Conservation (phyloP, 2,113 vertebrate species). For the Sitta europaea region DNA sequence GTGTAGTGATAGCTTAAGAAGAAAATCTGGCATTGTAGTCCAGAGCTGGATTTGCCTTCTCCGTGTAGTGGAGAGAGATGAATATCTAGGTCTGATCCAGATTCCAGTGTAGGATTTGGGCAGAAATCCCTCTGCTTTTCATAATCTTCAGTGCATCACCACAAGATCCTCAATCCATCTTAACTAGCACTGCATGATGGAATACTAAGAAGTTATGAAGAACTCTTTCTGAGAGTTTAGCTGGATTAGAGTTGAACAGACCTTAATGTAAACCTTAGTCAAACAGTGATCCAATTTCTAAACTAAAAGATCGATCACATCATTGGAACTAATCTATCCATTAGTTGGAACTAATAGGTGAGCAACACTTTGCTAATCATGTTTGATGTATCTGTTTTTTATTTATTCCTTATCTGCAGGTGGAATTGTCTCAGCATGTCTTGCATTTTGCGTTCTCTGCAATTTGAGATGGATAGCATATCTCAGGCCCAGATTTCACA, state of each 20-base stretch:
- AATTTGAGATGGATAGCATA: background rate
- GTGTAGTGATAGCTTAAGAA: background rate
- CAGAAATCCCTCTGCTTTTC: background rate
- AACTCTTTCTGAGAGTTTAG: background rate
- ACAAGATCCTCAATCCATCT: background rate
- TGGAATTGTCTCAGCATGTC: background rate
- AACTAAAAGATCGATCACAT: background rate
- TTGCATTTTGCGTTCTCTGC: background rate
- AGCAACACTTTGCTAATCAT: background rate
- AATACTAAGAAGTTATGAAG: background rate
- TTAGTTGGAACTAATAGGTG: background rate
- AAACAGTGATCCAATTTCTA: background rate
- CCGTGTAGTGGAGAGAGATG: background rate
- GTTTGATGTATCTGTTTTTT: rapidly evolving
- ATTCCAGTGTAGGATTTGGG: background rate
- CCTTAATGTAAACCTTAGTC: background rate
- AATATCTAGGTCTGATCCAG: background rate
- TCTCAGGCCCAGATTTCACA: background rate
- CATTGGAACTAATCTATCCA: background rate
- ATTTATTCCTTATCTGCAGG: background rate
- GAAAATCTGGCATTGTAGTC: background rate
- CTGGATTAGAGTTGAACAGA: background rate
- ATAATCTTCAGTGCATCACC: background rate
- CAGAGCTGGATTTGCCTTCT: background rate
- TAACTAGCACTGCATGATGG: background rate